These are phyloP conservation scores for Drosophila recens DNA, from an alignment of 2,888 invertebrate species.

Conservation along the genomic window DNA sequence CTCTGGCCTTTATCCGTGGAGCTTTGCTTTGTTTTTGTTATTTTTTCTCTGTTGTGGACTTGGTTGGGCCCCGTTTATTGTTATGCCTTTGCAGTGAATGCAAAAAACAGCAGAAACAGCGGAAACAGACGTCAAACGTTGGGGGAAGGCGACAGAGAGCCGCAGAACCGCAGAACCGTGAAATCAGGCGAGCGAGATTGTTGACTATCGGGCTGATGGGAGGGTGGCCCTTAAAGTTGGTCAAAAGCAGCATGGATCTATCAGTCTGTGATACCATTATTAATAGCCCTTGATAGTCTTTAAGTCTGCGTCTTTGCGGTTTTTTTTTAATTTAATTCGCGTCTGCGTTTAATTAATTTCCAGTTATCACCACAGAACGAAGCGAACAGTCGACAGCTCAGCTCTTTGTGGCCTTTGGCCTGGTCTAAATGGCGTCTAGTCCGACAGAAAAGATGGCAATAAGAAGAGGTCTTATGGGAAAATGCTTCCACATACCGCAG, in stretches of 20 bases:
- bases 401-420: slow-evolving; percentile 47
- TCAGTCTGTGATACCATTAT: slow-evolving; percentile 39
- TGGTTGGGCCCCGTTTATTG: slow-evolving; percentile 52
- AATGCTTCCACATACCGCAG: slow-evolving; percentile 73
- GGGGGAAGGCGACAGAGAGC: slow-evolving; percentile 13
- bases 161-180: slow-evolving; percentile 41
- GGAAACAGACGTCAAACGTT: slow-evolving; percentile 52
- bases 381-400: slow-evolving; percentile 58
- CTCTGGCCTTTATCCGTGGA: slow-evolving; percentile 3
- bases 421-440: slow-evolving; percentile 66
- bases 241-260: not conserved
- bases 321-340: slow-evolving; percentile 66
- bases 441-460: slow-evolving; percentile 51
- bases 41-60: slow-evolving; percentile 14
- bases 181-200: slow-evolving; percentile 23
- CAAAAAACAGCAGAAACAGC: slow-evolving; percentile 23
- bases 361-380: slow-evolving; percentile 78
- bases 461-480: slow-evolving; percentile 57
- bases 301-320: slow-evolving; percentile 42
- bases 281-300: slow-evolving; percentile 36
- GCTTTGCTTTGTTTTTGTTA: slow-evolving; percentile 34
- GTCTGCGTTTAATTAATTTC: slow-evolving; percentile 83
- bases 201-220: not conserved
- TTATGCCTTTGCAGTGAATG: slow-evolving; percentile 49
- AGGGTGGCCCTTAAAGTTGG: slow-evolving; percentile 26